Percentiles rank a stretch among this genome's conserved stretches.
These are phyloP conservation scores for Agapostemon virescens DNA, from an alignment of 2,888 invertebrate species.

Conservation along the genomic window DNA sequence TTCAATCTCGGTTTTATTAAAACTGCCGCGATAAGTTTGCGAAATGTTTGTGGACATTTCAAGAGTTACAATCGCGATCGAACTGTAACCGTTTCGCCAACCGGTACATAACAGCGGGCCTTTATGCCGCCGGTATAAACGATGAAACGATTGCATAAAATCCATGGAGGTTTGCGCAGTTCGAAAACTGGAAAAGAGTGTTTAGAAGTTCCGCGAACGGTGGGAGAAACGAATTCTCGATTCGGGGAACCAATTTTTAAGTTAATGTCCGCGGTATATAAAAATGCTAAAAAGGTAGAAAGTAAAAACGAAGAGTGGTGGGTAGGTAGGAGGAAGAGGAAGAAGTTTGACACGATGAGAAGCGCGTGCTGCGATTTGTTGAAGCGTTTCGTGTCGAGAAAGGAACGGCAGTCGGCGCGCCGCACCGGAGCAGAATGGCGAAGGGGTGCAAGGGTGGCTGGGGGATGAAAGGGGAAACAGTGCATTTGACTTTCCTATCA, in stretches of 20 bases:
- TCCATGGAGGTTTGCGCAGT: neutral
- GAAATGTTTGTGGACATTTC: neutral
- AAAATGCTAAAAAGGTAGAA: conserved; percentile 10
- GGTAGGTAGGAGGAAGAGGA: neutral
- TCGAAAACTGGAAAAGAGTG: neutral
- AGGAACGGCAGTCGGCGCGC: conserved; percentile 35
- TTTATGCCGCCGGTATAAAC: neutral
- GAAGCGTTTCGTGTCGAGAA: conserved; percentile 49
- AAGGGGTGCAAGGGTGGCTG: conserved; percentile 1
- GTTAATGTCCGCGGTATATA: conserved; percentile 1
- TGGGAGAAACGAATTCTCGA: neutral
- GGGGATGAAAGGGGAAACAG: conserved; percentile 39
- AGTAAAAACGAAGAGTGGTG: neutral
- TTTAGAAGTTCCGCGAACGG: neutral
- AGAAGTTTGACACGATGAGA: conserved; percentile 48
- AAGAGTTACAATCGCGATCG: neutral
- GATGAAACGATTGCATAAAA: neutral
- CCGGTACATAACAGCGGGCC: neutral
- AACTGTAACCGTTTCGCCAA: neutral
- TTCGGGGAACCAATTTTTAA: neutral
- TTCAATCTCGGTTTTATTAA: neutral
- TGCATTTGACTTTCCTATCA: conserved; percentile 68
- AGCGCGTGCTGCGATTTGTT: conserved; percentile 40
- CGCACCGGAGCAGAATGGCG: conserved; percentile 9
- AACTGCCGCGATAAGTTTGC: neutral